Evolutionary conservation across 64 coral and sea anemone species (phyloP).

Genomic region (Stylophora pistillata): DNA sequence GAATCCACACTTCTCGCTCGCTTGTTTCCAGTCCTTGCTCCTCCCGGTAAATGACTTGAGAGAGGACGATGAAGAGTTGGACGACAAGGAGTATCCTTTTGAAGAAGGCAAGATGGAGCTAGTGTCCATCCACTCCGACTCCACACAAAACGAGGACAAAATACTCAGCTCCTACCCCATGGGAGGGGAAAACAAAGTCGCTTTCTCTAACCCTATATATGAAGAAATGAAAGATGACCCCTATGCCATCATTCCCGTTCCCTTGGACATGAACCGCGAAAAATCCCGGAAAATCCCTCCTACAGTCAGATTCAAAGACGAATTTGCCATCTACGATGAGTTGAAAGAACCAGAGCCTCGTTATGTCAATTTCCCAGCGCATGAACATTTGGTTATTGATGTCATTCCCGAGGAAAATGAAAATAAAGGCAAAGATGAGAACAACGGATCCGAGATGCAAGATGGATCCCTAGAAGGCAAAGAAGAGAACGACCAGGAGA

Average conservation of each 20-base stretch:
- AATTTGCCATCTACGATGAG: background rate
- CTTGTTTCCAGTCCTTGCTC: background rate
- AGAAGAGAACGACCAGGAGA: background rate
- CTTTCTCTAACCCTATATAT: too few relatives aligned
- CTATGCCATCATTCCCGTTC: too few relatives aligned
- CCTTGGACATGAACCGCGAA: too few relatives aligned
- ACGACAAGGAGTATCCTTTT: background rate
- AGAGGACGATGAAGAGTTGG: background rate
- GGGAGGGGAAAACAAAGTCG: too few relatives aligned
- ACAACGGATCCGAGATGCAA: background rate
- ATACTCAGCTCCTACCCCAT: too few relatives aligned
- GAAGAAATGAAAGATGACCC: too few relatives aligned
- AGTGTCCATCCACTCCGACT: background rate
- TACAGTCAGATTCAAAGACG: background rate
- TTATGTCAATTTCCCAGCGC: background rate
- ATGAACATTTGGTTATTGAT: background rate
- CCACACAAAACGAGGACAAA: background rate
- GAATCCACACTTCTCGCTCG: background rate
- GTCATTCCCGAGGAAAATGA: background rate
- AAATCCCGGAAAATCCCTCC: background rate
- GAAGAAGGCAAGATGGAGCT: background rate
- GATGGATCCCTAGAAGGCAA: background rate
- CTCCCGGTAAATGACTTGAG: background rate
- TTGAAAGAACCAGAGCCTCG: background rate
- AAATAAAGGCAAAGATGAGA: background rate